Base-by-base conservation (phyloP, 1,140 invertebrate genomes). In the Asbolus verrucosus region DNA sequence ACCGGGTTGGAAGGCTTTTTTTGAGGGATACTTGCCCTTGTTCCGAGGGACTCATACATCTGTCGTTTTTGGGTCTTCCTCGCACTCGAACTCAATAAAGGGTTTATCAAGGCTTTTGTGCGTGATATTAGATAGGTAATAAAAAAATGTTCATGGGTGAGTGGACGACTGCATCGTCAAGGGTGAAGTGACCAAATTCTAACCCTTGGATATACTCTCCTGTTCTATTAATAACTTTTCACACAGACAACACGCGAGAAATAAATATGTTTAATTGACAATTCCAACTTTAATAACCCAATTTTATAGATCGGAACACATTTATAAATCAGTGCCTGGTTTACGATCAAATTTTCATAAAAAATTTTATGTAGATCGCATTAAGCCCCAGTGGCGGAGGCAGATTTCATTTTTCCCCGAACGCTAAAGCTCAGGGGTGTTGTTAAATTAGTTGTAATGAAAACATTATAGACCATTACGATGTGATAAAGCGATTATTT, bases 191-290 rank as follows among this genome's bases (percentile, higher is more conserved):
- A 9, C 41, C 41, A 19, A 8, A 46, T 9, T n/a, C n/a, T n/a
- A n/a, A n/a, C n/a, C n/a, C n/a, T n/a, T n/a, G n/a, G n/a, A n/a
- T n/a, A n/a, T n/a, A n/a, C n/a, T n/a, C n/a, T n/a, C 46, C 46
- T 54, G 46, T 54, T 27, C 46, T 27, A 27, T 54, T 27, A 27
- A 54, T 54, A 54, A 54, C 24, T 2, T 21, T 9, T n/a, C n/a
- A n/a, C n/a, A n/a, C n/a, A n/a, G n/a, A n/a, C n/a, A n/a, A 50
- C 46, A 24, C 46, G 27, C 14, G 19, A 4, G 8, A 14, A 24
- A 54, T 54, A 54, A 54, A 54, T 54, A 54, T 54, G 16, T 50
- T 50, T 50, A 21, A 50, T 50, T 14, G 19, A 19, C 43, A 19
- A 19, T 19, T 36, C 24, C 33, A n/a, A 2, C 2, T 36, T 36